Conservation (phyloP, 1,140 invertebrate species). For the Diploscapter pachys region DNA sequence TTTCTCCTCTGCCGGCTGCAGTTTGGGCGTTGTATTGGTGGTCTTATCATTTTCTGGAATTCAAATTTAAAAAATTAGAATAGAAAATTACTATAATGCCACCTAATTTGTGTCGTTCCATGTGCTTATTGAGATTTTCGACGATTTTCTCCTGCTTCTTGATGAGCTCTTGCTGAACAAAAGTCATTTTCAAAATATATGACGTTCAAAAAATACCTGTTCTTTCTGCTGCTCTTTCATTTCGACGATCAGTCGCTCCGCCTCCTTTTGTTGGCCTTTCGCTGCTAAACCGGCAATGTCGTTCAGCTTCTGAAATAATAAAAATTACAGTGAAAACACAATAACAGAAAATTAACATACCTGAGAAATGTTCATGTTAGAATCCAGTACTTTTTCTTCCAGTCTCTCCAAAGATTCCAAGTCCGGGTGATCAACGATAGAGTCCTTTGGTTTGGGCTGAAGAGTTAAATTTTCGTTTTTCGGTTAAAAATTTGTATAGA, state of each 20-base stretch:
- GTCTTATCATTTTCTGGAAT: no score
- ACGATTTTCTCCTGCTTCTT: conserved; percentile 64
- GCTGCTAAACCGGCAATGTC: conserved; percentile 62
- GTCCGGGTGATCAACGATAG: conserved; percentile 30
- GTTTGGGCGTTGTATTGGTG: no score
- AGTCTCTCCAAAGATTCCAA: conserved; percentile 50
- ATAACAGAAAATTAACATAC: conserved; percentile 7
- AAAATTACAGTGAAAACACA: no score
- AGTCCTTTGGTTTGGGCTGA: conserved; percentile 18
- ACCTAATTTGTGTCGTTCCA: conserved; percentile 50
- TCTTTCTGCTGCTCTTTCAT: conserved; percentile 64
- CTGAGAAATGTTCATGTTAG: conserved; percentile 64
- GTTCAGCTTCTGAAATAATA: conserved; percentile 19
- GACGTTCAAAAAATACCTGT: not conserved
- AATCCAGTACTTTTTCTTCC: conserved; percentile 52
- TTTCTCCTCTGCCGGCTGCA: no score
- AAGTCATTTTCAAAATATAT: not conserved
- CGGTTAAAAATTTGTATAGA: conserved; percentile 18
- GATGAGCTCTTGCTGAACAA: conserved; percentile 60
- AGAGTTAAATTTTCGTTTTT: not conserved
- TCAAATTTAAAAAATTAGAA: no score
- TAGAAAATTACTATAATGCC: no score
- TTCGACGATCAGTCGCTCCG: conserved; percentile 61
- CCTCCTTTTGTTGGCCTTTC: conserved; percentile 57
- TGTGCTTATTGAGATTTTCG: conserved; percentile 64